Evolutionary conservation across 37 sponge, comb jelly and placozoan species (phyloP), one percentile per base, ranked within the genome.

Genomic region (Halisarca cf. caerulea): DNA sequence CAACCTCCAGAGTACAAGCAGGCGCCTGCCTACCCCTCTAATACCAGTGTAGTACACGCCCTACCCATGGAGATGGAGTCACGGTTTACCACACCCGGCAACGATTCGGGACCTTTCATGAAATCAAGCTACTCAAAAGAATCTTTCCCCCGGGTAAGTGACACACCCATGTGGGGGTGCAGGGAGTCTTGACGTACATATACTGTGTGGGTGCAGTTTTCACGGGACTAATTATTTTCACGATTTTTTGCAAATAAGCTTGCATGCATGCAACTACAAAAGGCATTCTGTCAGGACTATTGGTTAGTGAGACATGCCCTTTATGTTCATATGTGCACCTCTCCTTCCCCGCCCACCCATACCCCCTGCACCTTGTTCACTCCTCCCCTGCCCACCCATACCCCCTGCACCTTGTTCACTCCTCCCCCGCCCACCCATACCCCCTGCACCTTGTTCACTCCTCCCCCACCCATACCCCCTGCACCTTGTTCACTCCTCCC

Each of bases 1-100:
- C 68, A 78, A 28, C 92, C 92, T 38, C 92, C 92, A 2, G 57
- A 80, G 25, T 92, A 92, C 85, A 92, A 88, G 80, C 85, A 88
- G 2, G 84, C 88, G 3, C 92, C 92, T 17, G 39, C 37, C 82
- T 90, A 90, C 64, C 80, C 71, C 2, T 47, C 38, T 32, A 80
- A 78, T 3, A 68, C 69, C 30, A 68, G 69, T 34, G 34, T 68
- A 17, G 44, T 74, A n/a, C 8, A 44, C 8, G 18, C 77, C 32
- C 77, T 44, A 7, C 18, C 42, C n/a, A 8, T 37, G 3, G 77
- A 74, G 44, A 40, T 74, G 42, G 77, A 74, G 14, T 40, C 39
- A 37, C 44, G 77, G 6, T 74, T 44, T 25, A 40, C 17, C 77
- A 74, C 44, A 2, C 77, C 45, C 0, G 25, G 44, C 36, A 44